These are phyloP conservation scores for Samia ricini DNA, from an alignment of 1,140 invertebrate species.

Conservation along the genomic window DNA sequence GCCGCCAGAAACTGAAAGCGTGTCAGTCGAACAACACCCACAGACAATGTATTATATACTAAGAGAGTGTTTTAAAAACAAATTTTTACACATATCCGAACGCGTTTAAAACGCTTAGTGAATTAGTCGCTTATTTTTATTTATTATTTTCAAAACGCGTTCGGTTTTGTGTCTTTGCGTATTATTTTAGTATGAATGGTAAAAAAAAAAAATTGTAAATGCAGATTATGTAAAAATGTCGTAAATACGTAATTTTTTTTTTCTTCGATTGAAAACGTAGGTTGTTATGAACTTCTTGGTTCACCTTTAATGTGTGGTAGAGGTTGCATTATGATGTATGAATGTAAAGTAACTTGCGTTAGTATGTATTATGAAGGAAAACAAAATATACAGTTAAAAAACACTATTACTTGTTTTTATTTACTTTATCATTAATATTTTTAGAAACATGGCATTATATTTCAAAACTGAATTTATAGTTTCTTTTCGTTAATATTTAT, in stretches of 20 bases:
- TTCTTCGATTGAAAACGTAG: constrained; percentile 17
- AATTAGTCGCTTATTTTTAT: background rate
- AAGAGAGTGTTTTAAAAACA: background rate
- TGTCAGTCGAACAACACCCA: constrained; percentile 6
- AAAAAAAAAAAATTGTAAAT: constrained; percentile 42
- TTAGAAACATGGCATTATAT: too few relatives aligned
- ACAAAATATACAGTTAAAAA: constrained; percentile 56
- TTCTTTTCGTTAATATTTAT: too few relatives aligned
- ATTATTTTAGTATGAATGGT: constrained; percentile 10
- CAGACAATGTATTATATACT: constrained; percentile 2
- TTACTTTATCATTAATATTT: too few relatives aligned
- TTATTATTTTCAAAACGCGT: background rate
- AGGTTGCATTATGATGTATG: constrained; percentile 21
- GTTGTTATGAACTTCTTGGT: constrained; percentile 4
- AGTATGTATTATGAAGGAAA: constrained; percentile 54
- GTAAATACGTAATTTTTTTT: constrained; percentile 37
- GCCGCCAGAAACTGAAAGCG: background rate
- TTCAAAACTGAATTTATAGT: too few relatives aligned
- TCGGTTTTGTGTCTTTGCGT: background rate
- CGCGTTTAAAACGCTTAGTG: background rate
- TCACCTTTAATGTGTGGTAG: background rate
- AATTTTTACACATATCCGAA: constrained; percentile 8
- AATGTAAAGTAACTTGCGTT: constrained; percentile 33
- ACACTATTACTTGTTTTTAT: constrained; percentile 23
- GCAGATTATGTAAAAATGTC: constrained; percentile 37